Evolutionary conservation across 2,113 vertebrate species (phyloP).

Genomic region (Ciconia boyciana): DNA sequence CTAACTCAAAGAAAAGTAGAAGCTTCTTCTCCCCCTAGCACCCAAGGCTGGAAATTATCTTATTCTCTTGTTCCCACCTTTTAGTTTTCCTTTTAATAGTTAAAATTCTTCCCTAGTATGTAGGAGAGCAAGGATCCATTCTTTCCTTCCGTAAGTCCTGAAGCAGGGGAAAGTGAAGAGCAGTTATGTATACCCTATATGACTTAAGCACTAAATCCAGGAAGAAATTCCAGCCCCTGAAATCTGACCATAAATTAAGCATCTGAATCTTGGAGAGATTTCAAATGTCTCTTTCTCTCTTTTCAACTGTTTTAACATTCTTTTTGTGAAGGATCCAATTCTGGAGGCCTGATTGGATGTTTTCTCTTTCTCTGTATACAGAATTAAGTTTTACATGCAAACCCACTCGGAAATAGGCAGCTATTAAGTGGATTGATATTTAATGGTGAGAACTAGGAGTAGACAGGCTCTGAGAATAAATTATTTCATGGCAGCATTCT

Average conservation of each 20-base stretch:
- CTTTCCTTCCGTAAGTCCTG: not conserved
- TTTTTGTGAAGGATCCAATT: not conserved
- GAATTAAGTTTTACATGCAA: not conserved
- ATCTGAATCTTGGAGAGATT: not conserved
- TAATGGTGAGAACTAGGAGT: not conserved
- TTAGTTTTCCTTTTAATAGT: not conserved
- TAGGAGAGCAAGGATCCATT: not conserved
- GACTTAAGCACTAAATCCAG: not conserved
- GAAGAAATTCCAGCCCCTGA: not conserved
- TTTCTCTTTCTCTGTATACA: not conserved
- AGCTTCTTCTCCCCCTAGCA: not conserved
- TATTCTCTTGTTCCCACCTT: not conserved
- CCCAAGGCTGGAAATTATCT: not conserved
- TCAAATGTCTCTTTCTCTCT: not conserved
- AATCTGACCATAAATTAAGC: not conserved
- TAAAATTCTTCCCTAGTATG: not conserved
- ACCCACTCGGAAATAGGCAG: not conserved
- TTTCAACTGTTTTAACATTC: not conserved
- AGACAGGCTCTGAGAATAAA: not conserved
- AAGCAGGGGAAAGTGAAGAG: not conserved
- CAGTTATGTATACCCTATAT: fast-evolving
- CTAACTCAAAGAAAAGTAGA: not conserved
- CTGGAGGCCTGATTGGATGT: not conserved
- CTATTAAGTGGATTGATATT: not conserved
- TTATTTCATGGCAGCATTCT: not conserved